A percentile compares a stretch with the other conserved stretches of the same genome.
These are phyloP conservation scores for Semaprochilodus insignis DNA, from an alignment of 2,797 vertebrate genomes.

Conservation along the genomic window DNA sequence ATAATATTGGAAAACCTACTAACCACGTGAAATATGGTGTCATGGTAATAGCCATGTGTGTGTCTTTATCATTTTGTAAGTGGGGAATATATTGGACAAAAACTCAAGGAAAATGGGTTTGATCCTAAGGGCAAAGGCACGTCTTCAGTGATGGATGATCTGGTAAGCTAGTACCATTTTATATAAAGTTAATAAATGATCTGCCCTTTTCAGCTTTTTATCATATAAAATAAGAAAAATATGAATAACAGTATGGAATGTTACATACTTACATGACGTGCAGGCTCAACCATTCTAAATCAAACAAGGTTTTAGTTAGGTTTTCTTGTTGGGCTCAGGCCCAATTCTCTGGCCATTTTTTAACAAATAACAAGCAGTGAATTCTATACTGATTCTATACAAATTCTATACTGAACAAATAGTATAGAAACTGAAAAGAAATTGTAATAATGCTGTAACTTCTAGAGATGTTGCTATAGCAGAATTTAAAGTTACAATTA, in stretches of 20 bases:
- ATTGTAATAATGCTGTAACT: not conserved
- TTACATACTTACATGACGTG: no score
- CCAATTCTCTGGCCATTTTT: not conserved
- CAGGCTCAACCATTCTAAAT: no score
- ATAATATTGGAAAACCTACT: not conserved
- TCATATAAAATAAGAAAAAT: no score
- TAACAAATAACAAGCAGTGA: not conserved
- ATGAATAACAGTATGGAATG: no score
- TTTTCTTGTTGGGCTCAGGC: not conserved
- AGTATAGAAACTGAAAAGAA: no score
- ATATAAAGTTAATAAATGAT: not conserved
- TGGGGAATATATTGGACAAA: constrained; percentile 85
- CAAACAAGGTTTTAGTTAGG: not conserved
- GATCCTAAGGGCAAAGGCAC: constrained; percentile 84
- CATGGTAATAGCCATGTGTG: not conserved
- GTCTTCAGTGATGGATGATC: constrained; percentile 82
- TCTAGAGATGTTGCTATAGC: not conserved
- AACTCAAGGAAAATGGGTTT: constrained; percentile 84
- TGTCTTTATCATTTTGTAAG: constrained; percentile 66
- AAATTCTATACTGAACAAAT: no score
- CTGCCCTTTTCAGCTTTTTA: not conserved
- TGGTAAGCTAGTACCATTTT: constrained; percentile 75
- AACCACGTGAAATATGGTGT: not conserved
- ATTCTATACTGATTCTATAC: no score
- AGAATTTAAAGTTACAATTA: not conserved